Evolutionary conservation across 2,888 invertebrate genomes (phyloP).

Genomic region (Teinopalpus imperialis): DNA sequence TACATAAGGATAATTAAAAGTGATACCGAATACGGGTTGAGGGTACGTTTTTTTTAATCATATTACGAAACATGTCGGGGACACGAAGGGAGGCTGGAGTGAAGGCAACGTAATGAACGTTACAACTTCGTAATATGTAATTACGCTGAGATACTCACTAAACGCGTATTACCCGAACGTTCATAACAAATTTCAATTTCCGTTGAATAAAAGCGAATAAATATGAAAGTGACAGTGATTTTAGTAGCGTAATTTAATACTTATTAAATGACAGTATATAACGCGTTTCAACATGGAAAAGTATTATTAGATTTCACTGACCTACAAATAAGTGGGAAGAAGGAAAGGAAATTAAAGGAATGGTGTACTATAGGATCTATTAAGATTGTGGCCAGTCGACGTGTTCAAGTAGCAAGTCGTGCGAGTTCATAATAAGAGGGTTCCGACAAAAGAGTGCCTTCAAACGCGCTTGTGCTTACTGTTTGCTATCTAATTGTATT

Average conservation of each 20-base stretch:
- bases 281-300: not conserved
- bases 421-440: constrained; percentile 74
- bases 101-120: constrained; percentile 6
- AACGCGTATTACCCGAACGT: constrained; percentile 8
- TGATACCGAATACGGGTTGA: constrained; percentile 18
- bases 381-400: constrained; percentile 70
- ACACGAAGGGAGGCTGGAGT: not conserved
- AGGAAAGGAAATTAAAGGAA: constrained; percentile 28
- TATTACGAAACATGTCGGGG: constrained; percentile 1
- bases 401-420: constrained; percentile 74
- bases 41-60: constrained; percentile 19
- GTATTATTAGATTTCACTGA: constrained; percentile 24
- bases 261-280: constrained; percentile 21
- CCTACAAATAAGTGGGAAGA: constrained; percentile 28
- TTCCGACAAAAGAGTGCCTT: constrained; percentile 45
- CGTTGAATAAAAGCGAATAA: constrained; percentile 10
- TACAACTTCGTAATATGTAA: constrained; percentile 23
- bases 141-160: constrained; percentile 15
- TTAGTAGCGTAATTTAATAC: constrained; percentile 5
- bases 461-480: constrained; percentile 45
- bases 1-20: constrained; percentile 17
- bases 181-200: constrained; percentile 19
- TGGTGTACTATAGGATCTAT: constrained; percentile 53
- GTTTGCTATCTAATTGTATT: constrained; percentile 54
- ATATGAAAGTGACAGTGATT: constrained; percentile 20